A percentile compares a stretch with the other conserved stretches of the same genome.
Evolutionary conservation across 1,140 invertebrate species (phyloP).

Genomic region (Octopus bimaculoides): DNA sequence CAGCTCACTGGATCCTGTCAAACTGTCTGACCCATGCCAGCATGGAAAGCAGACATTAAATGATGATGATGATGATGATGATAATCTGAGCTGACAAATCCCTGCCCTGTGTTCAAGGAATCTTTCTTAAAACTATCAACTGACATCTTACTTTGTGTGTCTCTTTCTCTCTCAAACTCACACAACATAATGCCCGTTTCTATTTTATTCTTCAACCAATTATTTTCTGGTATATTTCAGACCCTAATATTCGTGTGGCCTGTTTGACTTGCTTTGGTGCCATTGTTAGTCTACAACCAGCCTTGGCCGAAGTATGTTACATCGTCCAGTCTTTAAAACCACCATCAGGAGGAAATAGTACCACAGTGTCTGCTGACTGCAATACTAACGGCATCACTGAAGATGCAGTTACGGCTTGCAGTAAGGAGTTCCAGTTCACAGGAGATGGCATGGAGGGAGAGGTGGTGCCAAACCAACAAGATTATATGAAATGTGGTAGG

Average conservation of each 20-base stretch:
- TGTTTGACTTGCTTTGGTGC: conserved; percentile 75
- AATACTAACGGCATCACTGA: background rate
- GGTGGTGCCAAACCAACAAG: background rate
- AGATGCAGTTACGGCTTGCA: background rate
- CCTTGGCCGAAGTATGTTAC: conserved; percentile 61
- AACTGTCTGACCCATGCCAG: too few species aligned
- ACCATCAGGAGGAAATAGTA: conserved; percentile 20
- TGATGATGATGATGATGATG: too few species aligned
- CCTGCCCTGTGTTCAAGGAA: too few species aligned
- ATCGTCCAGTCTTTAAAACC: conserved; percentile 43
- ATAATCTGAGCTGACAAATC: too few species aligned
- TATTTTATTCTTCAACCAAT: too few species aligned
- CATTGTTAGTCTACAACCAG: conserved; percentile 67
- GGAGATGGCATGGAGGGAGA: background rate
- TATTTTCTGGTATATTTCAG: conserved; percentile 49
- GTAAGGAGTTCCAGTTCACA: background rate
- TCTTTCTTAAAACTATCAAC: too few species aligned
- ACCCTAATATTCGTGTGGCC: conserved; percentile 73
- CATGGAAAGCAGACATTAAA: too few species aligned
- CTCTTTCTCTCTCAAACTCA: too few species aligned
- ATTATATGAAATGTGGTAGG: too few species aligned
- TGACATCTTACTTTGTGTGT: too few species aligned
- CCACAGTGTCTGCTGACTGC: background rate
- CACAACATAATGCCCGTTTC: too few species aligned
- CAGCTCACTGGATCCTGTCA: too few species aligned